Evolutionary conservation across 2,888 invertebrate genomes (phyloP).

Genomic region (Drosophila nr. perissopoda): DNA sequence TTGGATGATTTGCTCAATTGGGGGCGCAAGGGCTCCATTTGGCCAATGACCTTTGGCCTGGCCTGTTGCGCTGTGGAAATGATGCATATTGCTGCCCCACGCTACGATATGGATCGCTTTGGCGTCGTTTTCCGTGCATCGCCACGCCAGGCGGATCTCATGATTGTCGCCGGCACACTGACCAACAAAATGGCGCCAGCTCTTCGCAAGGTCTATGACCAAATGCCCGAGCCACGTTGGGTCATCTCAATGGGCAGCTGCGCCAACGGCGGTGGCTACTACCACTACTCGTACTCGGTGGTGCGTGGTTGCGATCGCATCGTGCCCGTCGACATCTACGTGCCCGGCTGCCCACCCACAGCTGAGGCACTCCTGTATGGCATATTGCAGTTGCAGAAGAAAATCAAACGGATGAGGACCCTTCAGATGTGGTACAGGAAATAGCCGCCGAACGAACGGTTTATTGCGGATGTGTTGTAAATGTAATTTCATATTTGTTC

Average conservation of each 20-base stretch:
- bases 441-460: background rate
- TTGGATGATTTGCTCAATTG: slow-evolving; percentile 97
- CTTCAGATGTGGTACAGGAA: slow-evolving; percentile 98
- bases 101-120: slow-evolving; percentile 99
- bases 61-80: slow-evolving; percentile 99
- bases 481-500: background rate
- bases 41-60: slow-evolving; percentile 99
- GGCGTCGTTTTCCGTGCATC: slow-evolving; percentile 99
- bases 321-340: slow-evolving; percentile 99
- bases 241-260: slow-evolving; percentile 99
- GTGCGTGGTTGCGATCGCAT: slow-evolving; percentile 99
- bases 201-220: slow-evolving; percentile 97
- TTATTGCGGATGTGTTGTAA: background rate
- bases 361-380: slow-evolving; percentile 99
- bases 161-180: slow-evolving; percentile 99
- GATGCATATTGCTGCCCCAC: slow-evolving; percentile 99
- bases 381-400: slow-evolving; percentile 97
- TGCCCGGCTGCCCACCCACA: slow-evolving; percentile 99
- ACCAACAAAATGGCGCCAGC: slow-evolving; percentile 99
- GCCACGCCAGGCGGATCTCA: slow-evolving; percentile 97
- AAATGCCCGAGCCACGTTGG: slow-evolving; percentile 99
- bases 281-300: slow-evolving; percentile 99
- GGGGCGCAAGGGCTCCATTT: slow-evolving; percentile 97
- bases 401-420: slow-evolving; percentile 95
- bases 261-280: slow-evolving; percentile 99